Evolutionary conservation across 1,140 invertebrate species (phyloP).

Genomic region (Epicauta chinensis): DNA sequence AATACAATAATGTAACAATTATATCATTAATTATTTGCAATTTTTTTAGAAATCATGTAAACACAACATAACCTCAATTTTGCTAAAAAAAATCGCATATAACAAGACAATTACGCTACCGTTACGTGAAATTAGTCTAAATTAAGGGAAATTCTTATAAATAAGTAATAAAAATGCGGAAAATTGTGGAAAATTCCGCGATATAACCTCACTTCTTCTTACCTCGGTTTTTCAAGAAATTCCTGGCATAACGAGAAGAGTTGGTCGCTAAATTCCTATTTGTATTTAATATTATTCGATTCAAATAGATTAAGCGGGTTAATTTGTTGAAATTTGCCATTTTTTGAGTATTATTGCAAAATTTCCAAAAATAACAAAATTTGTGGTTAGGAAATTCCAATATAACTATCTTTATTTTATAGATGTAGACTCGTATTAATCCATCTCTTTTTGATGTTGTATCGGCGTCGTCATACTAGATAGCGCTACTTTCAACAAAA

Average conservation of each 20-base stretch:
- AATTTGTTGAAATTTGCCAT: slow-evolving; percentile 5
- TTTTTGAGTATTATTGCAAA: background rate
- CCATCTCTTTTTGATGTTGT: no score
- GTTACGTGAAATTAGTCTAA: no score
- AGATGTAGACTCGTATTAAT: no score
- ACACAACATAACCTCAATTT: background rate
- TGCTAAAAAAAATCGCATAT: background rate
- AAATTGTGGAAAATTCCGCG: background rate
- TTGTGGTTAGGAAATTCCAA: no score
- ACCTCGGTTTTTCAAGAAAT: slow-evolving; percentile 5
- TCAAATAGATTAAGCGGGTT: background rate
- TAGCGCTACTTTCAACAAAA: no score
- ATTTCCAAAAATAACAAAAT: no score
- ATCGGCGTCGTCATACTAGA: no score
- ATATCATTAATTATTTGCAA: background rate
- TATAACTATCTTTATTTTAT: no score
- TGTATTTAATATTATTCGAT: background rate
- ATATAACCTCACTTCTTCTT: slow-evolving; percentile 9
- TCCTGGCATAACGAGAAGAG: background rate
- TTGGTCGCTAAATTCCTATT: background rate
- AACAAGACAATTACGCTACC: no score
- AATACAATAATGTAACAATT: background rate
- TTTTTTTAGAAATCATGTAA: background rate
- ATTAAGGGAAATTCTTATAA: no score
- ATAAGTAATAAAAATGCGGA: no score